Evolutionary conservation across 1,140 invertebrate species (phyloP).

Genomic region (Phymorhynchus buccinoides): DNA sequence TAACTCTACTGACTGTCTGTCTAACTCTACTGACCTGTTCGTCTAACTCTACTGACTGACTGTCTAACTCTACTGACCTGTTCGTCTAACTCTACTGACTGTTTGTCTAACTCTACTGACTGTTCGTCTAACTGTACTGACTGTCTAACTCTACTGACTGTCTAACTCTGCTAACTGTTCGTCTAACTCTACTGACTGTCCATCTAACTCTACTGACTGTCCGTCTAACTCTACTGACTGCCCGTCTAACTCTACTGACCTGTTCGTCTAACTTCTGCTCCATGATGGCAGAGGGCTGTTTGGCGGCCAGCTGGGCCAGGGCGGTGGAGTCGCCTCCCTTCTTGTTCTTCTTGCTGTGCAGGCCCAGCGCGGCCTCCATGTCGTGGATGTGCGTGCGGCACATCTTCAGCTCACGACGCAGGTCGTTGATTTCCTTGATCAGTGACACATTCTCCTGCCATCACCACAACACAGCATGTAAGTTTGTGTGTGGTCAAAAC

Average conservation of each 20-base stretch:
- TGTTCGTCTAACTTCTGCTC: conserved; percentile 78
- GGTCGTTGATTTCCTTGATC: conserved; percentile 83
- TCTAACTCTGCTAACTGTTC: too few species aligned
- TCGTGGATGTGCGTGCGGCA: conserved; percentile 79
- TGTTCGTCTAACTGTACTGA: neutral
- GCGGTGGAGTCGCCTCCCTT: conserved; percentile 77
- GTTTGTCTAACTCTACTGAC: neutral
- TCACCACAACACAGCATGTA: conserved; percentile 34
- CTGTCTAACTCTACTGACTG: neutral
- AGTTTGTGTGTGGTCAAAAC: neutral
- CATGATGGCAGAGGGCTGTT: conserved; percentile 78
- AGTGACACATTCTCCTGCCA: conserved; percentile 84
- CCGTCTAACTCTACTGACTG: neutral
- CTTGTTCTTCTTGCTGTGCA: conserved; percentile 74
- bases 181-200: neutral
- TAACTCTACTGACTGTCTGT: too few species aligned
- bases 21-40: conserved; percentile 72
- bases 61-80: neutral
- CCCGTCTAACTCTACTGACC: conserved; percentile 1
- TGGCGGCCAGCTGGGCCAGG: conserved; percentile 76
- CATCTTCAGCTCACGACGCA: conserved; percentile 81
- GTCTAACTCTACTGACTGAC: conserved; percentile 72
- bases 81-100: neutral
- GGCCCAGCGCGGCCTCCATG: conserved; percentile 82
- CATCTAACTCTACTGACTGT: neutral